Percentiles rank a stretch among this genome's conserved stretches.
These are phyloP conservation scores for Eucera pruinosa DNA, from an alignment of 2,888 invertebrate species.

Conservation along the genomic window DNA sequence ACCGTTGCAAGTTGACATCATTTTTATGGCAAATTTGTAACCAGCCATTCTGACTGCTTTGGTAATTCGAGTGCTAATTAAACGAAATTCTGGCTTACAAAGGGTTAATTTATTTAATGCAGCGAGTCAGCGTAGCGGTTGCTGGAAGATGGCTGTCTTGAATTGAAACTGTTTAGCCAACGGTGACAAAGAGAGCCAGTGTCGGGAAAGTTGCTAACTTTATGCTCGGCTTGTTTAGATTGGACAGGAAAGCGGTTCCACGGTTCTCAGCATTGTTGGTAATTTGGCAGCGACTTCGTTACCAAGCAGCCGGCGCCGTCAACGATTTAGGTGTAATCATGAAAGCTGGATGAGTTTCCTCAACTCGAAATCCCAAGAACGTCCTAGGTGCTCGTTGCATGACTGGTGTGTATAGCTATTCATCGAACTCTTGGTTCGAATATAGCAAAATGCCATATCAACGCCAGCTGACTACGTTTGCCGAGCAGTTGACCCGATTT, in stretches of 20 bases:
- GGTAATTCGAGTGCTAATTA: too few relatives aligned
- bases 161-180: slow-evolving; percentile 56
- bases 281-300: slow-evolving; percentile 76
- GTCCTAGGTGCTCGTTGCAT: slow-evolving; percentile 43
- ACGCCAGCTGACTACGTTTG: slow-evolving; percentile 55
- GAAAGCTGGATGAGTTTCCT: slow-evolving; percentile 61
- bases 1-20: too few relatives aligned
- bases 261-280: slow-evolving; percentile 76
- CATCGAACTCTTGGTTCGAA: slow-evolving; percentile 42
- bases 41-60: too few relatives aligned
- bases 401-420: slow-evolving; percentile 39
- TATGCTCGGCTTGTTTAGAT: slow-evolving; percentile 80
- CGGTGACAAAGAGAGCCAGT: slow-evolving; percentile 74
- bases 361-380: slow-evolving; percentile 57
- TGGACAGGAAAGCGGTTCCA: slow-evolving; percentile 76
- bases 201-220: slow-evolving; percentile 80
- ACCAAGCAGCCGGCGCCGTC: slow-evolving; percentile 67
- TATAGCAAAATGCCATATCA: slow-evolving; percentile 41
- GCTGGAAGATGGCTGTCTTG: slow-evolving; percentile 68
- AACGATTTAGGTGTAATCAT: slow-evolving; percentile 69
- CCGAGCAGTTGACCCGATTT: slow-evolving; percentile 57
- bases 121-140: slow-evolving; percentile 49
- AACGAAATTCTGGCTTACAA: too few relatives aligned
- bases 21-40: too few relatives aligned
- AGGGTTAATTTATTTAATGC: slow-evolving; percentile 31